These are phyloP conservation scores for Prochilodus magdalenae DNA, from an alignment of 2,113 vertebrate species.

Conservation along the genomic window DNA sequence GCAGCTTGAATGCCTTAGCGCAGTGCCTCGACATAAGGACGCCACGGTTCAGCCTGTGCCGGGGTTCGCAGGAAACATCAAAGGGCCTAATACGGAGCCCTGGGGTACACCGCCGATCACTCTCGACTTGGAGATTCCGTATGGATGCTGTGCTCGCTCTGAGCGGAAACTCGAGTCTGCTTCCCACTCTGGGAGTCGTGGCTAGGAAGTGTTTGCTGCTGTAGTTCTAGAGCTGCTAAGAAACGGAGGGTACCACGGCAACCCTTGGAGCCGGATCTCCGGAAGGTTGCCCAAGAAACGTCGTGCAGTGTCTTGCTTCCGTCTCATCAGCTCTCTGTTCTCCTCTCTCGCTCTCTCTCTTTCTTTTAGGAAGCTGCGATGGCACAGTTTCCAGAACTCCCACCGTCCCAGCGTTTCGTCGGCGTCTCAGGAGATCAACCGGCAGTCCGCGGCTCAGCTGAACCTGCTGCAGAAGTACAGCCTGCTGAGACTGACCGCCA, in stretches of 20 bases:
- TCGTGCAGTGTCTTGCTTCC: too few species aligned
- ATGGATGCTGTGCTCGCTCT: too few species aligned
- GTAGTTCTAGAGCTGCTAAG: too few species aligned
- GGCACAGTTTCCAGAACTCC: constrained; percentile 91
- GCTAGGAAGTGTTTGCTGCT: too few species aligned
- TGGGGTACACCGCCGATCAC: neutral
- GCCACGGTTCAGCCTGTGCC: neutral
- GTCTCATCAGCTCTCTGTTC: neutral
- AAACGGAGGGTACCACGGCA: too few species aligned
- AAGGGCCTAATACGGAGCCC: neutral
- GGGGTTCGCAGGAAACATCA: neutral
- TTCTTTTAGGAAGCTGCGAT: constrained; percentile 82
- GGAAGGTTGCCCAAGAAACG: too few species aligned
- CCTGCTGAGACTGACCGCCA: constrained; percentile 83
- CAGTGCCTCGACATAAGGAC: neutral
- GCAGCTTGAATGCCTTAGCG: neutral
- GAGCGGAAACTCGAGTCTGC: too few species aligned
- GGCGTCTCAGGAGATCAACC: constrained; percentile 86
- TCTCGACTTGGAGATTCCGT: too few species aligned
- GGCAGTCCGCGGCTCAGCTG: constrained; percentile 85
- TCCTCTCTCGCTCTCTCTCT: neutral
- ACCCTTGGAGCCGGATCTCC: too few species aligned
- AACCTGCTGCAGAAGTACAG: constrained; percentile 88
- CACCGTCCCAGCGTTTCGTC: constrained; percentile 87
- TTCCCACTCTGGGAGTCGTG: too few species aligned